Conservation (phyloP, 2,113 vertebrate genomes). For the Ceyx melanurus region DNA sequence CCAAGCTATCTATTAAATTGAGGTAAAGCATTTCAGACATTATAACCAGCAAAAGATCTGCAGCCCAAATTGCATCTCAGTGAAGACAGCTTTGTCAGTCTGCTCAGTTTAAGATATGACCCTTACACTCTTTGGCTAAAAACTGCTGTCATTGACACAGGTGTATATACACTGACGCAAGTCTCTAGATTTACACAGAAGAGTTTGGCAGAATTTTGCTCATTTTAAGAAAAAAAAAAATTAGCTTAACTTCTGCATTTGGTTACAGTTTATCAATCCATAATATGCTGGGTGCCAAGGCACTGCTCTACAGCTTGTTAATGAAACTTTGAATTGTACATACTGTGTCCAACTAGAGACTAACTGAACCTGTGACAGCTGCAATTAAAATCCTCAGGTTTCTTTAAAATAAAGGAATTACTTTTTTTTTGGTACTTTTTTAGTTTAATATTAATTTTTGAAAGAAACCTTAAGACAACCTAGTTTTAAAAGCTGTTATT, state of each 20-base stretch:
- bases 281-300: background rate
- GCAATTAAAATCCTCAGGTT: background rate
- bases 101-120: background rate
- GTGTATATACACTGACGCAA: conserved; percentile 31
- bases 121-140: conserved; percentile 32
- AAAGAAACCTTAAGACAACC: background rate
- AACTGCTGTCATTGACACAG: conserved; percentile 44
- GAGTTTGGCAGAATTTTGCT: conserved; percentile 40
- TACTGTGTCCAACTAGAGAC: background rate
- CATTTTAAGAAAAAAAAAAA: background rate
- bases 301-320: background rate
- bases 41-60: background rate
- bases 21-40: background rate
- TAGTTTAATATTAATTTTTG: background rate
- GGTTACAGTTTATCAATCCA: background rate
- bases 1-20: background rate
- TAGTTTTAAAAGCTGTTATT: background rate
- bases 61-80: background rate
- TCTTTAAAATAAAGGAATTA: background rate
- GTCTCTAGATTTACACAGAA: conserved; percentile 33
- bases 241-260: background rate
- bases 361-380: background rate
- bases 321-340: background rate
- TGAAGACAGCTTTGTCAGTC: background rate
- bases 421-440: background rate